A percentile compares a stretch with the other conserved stretches of the same genome.
Conservation (phyloP, 1,140 invertebrate species). For the Popillia japonica region DNA sequence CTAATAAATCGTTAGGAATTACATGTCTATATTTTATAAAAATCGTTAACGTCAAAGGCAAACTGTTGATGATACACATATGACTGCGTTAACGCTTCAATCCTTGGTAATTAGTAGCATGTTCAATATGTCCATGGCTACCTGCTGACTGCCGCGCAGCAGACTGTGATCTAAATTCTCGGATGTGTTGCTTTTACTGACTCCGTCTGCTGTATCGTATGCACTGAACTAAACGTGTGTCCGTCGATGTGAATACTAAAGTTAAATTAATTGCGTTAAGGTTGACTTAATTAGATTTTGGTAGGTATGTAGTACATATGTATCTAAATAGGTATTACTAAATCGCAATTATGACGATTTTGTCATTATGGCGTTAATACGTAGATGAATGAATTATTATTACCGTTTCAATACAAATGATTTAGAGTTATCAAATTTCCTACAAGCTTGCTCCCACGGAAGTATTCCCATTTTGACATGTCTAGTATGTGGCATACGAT, state of each 20-base stretch:
- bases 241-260: neutral
- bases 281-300: neutral
- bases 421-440: too few species aligned
- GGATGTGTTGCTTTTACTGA: neutral
- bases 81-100: neutral
- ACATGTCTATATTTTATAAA: neutral
- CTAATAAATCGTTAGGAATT: slow-evolving; percentile 1
- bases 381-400: too few species aligned
- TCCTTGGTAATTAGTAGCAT: neutral
- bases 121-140: neutral
- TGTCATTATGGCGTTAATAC: too few species aligned
- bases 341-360: too few species aligned
- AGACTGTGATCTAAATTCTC: neutral
- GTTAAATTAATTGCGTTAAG: neutral
- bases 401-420: too few species aligned
- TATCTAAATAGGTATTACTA: too few species aligned
- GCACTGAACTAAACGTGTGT: neutral
- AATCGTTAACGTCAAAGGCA: slow-evolving; percentile 14
- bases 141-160: neutral
- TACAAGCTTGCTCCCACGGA: too few species aligned
- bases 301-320: too few species aligned
- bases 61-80: neutral
- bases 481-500: too few species aligned
- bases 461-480: too few species aligned
- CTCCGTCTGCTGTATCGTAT: neutral